Base-by-base conservation (phyloP, 2,113 vertebrate genomes). In the Hassar affinis region DNA sequence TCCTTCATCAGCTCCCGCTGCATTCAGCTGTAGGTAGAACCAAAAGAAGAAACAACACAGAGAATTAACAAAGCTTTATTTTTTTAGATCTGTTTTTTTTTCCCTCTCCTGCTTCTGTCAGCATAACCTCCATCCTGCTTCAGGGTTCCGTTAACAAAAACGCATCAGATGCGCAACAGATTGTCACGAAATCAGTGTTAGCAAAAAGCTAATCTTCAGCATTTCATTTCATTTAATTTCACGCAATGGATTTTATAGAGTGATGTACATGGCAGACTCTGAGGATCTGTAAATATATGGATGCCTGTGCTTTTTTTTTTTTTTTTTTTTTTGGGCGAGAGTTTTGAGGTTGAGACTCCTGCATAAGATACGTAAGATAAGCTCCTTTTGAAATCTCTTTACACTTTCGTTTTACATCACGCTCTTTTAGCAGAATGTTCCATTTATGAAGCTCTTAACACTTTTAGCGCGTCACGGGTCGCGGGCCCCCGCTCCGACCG, bases 11-110 rank as follows among this genome's bases (percentile, higher is more conserved):
- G 75, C 74, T 88, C 90, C 88, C 80, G 81, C 90, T 88, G 85
- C 86, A 87, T 92, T 90, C 79, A 87, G 85, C 88, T 89, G 85
- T 92, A 90, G 88, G 90, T 91, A 91, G 90, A 93, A 93, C 92
- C 90, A 89, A 91, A 93, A 91, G 90, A 83, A 80, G 72, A 80
- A 87, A 88, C 77, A 92, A 91, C 91, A 90, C 91, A 92, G 90
- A 93, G 87, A 93, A 92, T 93, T 92, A 93, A 94, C 88, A 93
- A 92, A 93, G 91, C 89, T 94, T 94, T 95, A 94, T 95, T 94
- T 94, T 95, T 95, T 93, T 95, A 95, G 92, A 91, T 87, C 62
- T 83, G 47, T 84, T 84, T 84, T 85, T 76, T 38, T 76, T 59
- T 57, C 78, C 77, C 66, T n/a, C n/a, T n/a, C 88, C 74, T 49